Percentiles rank a stretch among this genome's conserved stretches.
Evolutionary conservation across 2,888 invertebrate genomes (phyloP).

Genomic region (Megamerina dolium): DNA sequence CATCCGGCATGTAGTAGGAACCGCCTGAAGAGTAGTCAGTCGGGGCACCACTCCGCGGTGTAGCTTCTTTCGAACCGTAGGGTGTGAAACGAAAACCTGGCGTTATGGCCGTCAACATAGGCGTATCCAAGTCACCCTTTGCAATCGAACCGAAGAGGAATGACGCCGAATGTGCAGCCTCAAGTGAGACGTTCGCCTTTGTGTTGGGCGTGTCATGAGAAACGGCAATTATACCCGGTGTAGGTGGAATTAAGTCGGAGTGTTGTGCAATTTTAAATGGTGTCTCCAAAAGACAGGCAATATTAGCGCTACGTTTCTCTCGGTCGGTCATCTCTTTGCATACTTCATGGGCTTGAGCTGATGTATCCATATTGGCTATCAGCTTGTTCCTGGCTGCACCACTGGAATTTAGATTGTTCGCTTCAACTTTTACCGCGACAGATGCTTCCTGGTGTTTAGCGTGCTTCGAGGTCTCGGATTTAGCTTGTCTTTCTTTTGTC

Average conservation of each 20-base stretch:
- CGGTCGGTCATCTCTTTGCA: slow-evolving; percentile 10
- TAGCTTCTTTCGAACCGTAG: slow-evolving; percentile 29
- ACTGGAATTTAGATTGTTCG: too few species aligned
- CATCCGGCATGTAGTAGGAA: slow-evolving; percentile 60
- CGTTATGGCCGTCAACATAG: slow-evolving; percentile 52
- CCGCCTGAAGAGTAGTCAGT: slow-evolving; percentile 60
- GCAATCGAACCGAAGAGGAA: slow-evolving; percentile 45
- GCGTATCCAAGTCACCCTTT: slow-evolving; percentile 57
- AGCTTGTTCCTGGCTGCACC: too few species aligned
- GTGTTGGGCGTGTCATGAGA: slow-evolving; percentile 40
- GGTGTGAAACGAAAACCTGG: slow-evolving; percentile 37
- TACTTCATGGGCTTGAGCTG: slow-evolving; percentile 9
- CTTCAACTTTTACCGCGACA: neutral
- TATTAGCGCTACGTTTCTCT: slow-evolving; percentile 30
- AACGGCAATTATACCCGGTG: slow-evolving; percentile 54
- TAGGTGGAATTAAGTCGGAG: slow-evolving; percentile 52
- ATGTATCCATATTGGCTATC: too few species aligned
- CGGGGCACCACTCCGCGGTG: slow-evolving; percentile 48
- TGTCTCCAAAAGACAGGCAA: slow-evolving; percentile 52
- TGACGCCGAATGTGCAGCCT: slow-evolving; percentile 26
- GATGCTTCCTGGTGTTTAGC: too few species aligned
- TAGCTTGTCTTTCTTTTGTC: slow-evolving; percentile 8
- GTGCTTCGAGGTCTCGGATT: neutral
- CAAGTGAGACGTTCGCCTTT: slow-evolving; percentile 21
- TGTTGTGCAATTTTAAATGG: slow-evolving; percentile 53